phyloP scores from a whole-genome alignment of 2,888 invertebrate genomes.

The Spilosoma lubricipeda region DNA sequence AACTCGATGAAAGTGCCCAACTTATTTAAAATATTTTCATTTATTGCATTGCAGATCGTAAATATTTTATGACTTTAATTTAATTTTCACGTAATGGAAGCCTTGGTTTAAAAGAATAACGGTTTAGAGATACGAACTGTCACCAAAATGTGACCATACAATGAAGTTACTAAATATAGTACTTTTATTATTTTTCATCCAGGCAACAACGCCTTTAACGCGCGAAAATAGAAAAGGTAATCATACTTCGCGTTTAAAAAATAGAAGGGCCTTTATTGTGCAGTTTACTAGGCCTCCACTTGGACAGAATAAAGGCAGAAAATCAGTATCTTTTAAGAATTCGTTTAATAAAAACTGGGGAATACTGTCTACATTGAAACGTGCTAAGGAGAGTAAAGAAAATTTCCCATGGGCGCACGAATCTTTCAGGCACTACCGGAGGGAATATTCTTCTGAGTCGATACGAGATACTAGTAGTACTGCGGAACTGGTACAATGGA shows the following conservation, averaged over 20 bases:
- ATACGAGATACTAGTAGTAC: background rate
- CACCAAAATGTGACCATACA: conserved; percentile 9
- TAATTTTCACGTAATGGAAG: no score
- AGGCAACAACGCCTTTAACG: background rate
- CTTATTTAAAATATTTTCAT: background rate
- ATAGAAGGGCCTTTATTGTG: background rate
- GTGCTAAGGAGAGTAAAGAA: background rate
- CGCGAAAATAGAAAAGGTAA: background rate
- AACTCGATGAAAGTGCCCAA: background rate
- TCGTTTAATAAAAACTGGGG: background rate
- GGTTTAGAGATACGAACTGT: background rate
- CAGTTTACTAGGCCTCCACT: background rate
- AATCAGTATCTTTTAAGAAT: background rate
- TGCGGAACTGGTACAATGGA: background rate
- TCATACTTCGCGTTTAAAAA: background rate
- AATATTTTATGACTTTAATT: conserved; percentile 7
- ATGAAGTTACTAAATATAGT: conserved; percentile 1
- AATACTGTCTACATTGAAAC: background rate
- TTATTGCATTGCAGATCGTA: conserved; percentile 6
- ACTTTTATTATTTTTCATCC: conserved; percentile 3
- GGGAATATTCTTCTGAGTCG: background rate
- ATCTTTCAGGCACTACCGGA: background rate
- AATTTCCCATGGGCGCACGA: background rate
- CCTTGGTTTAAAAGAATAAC: no score
- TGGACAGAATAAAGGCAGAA: background rate